Evolutionary conservation across 2,797 vertebrate species (phyloP).

Genomic region (Poliocrania exsul): DNA sequence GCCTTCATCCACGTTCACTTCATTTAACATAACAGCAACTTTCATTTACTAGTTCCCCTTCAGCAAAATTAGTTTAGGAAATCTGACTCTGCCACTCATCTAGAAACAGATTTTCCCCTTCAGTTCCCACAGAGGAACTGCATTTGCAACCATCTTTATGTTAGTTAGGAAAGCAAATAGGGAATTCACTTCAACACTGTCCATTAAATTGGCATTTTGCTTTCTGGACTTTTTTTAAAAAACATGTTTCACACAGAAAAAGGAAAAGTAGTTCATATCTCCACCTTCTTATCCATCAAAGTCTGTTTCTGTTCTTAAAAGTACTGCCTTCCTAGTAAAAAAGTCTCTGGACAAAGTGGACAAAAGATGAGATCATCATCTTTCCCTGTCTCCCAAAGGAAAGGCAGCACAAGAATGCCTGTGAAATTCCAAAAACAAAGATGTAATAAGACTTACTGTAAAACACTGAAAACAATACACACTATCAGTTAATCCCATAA

Average conservation of each 20-base stretch:
- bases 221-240: neutral
- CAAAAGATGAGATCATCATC: neutral
- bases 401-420: neutral
- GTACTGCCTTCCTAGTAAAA: neutral
- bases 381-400: neutral
- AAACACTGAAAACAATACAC: constrained; percentile 31
- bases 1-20: constrained; percentile 32
- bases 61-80: constrained; percentile 64
- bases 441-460: neutral
- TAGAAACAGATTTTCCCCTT: constrained; percentile 57
- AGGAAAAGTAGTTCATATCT: neutral
- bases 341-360: neutral
- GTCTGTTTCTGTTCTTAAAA: neutral
- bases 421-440: constrained; percentile 38
- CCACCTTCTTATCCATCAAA: neutral
- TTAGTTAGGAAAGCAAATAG: neutral
- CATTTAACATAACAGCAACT: constrained; percentile 50
- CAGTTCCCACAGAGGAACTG: neutral
- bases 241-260: neutral
- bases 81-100: constrained; percentile 57
- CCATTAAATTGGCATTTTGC: neutral
- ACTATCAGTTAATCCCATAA: neutral
- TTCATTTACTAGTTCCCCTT: constrained; percentile 44
- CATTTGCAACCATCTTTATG: neutral
- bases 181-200: neutral